Evolutionary conservation across 2,113 vertebrate genomes (phyloP).

Genomic region (Holacanthus passer): DNA sequence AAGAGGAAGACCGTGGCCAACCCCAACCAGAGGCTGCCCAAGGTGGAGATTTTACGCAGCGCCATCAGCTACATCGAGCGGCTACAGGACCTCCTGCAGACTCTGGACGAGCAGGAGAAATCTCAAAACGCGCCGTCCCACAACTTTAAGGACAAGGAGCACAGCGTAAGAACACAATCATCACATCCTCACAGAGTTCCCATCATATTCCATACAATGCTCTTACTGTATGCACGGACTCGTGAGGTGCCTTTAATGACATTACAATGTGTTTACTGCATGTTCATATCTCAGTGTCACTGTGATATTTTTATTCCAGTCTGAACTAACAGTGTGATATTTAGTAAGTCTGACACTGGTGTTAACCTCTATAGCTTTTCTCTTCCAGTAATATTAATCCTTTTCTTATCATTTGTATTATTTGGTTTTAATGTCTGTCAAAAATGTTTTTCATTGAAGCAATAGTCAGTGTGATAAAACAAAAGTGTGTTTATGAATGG

Average conservation of each 20-base stretch:
- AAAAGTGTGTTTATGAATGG: too few species aligned
- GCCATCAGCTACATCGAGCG: constrained; percentile 98
- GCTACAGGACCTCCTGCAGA: constrained; percentile 93
- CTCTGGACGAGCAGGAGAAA: constrained; percentile 93
- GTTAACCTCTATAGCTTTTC: too few species aligned
- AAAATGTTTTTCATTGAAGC: background rate
- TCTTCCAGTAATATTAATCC: too few species aligned
- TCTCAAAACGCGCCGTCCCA: constrained; percentile 84
- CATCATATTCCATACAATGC: background rate
- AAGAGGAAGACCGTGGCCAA: constrained; percentile 96
- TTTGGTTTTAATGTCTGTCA: background rate
- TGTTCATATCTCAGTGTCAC: background rate
- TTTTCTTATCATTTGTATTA: background rate
- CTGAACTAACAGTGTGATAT: background rate
- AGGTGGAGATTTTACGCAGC: constrained; percentile 97
- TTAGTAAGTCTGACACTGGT: background rate
- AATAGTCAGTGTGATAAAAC: too few species aligned
- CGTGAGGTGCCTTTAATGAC: background rate
- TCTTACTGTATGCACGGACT: too few species aligned
- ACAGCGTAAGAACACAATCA: constrained; percentile 85
- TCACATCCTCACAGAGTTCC: background rate
- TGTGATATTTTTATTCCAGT: background rate
- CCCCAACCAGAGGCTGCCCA: constrained; percentile 96
- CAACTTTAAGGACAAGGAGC: constrained; percentile 84
- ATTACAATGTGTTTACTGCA: constrained; percentile 11